A percentile compares a stretch with the other conserved stretches of the same genome.
phyloP scores from a whole-genome alignment of 2,113 vertebrate genomes.

The Gallinago undulata region DNA sequence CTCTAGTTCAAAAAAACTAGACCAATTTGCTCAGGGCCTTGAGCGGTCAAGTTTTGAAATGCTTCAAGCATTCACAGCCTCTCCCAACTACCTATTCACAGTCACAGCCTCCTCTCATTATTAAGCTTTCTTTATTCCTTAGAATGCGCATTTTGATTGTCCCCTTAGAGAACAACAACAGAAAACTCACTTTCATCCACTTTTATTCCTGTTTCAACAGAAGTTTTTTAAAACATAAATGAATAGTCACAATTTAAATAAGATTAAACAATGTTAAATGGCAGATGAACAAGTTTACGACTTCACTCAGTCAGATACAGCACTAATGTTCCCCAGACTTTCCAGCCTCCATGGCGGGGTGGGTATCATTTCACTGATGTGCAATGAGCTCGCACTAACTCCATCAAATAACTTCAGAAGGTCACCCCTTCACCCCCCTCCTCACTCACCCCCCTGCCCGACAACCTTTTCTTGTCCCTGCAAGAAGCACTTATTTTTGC shows the following conservation, averaged over 20 bases:
- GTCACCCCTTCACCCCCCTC: neutral
- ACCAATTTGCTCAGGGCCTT: neutral
- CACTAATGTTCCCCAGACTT: neutral
- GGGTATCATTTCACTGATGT: neutral
- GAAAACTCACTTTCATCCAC: neutral
- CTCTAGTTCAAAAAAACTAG: neutral
- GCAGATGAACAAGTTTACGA: neutral
- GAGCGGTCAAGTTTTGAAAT: neutral
- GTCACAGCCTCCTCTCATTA: neutral
- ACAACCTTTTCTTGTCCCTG: neutral
- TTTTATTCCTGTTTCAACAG: neutral
- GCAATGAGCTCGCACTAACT: neutral
- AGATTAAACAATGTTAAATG: neutral
- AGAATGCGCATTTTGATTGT: neutral
- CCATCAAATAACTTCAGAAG: neutral
- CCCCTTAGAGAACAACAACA: neutral
- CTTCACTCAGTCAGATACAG: neutral
- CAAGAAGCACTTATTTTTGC: neutral
- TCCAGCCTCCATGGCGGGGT: neutral
- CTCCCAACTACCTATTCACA: neutral
- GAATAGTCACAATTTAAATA: neutral
- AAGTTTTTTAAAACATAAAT: neutral
- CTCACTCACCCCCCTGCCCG: accelerated
- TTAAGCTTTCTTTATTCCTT: neutral
- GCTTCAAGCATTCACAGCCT: neutral